Percentiles rank a stretch among this genome's conserved stretches.
Evolutionary conservation across 2,113 vertebrate species (phyloP).

Genomic region (Isurus oxyrinchus): DNA sequence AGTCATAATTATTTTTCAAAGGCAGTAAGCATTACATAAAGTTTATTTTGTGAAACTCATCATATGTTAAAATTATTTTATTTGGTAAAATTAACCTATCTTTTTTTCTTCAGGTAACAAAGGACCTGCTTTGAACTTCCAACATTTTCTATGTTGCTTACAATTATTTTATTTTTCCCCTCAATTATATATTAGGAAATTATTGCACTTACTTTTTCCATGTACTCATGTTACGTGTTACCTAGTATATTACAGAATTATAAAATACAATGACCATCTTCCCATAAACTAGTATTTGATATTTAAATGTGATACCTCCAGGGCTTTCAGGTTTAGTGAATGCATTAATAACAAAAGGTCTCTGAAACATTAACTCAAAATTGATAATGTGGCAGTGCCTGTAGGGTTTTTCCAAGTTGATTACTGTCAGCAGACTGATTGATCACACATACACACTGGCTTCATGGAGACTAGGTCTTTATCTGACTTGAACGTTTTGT

Average conservation of each 20-base stretch:
- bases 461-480: background rate
- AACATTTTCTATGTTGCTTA: background rate
- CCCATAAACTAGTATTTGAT: background rate
- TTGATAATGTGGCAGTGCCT: background rate
- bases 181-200: background rate
- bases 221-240: background rate
- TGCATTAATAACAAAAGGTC: background rate
- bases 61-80: background rate
- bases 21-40: background rate
- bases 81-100: background rate
- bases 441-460: background rate
- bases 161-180: background rate
- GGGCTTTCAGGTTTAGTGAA: background rate
- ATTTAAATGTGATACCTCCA: background rate
- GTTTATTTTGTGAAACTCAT: background rate
- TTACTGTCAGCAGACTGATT: constrained; percentile 3
- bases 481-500: constrained; percentile 9
- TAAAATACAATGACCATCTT: background rate
- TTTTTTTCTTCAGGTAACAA: background rate
- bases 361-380: constrained; percentile 15
- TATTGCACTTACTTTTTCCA: background rate
- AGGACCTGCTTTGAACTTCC: background rate
- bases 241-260: background rate
- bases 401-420: constrained; percentile 2
- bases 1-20: background rate